Conservation (phyloP, 1,140 invertebrate genomes). For the Drosophila neocordata region DNA sequence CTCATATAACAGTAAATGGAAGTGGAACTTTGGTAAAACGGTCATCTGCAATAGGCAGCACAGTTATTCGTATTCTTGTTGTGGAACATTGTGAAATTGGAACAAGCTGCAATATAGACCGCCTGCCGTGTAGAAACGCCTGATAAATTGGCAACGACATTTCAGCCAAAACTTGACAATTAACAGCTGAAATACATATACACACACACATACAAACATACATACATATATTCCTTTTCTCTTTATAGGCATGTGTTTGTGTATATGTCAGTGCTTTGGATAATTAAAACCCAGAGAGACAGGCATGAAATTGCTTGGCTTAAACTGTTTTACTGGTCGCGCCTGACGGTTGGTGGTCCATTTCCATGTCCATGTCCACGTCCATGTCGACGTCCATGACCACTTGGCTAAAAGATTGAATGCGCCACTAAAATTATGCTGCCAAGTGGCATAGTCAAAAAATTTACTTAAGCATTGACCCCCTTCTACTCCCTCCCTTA, state of each 20-base stretch:
- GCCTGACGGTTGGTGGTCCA: slow-evolving; percentile 60
- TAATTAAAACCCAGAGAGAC: slow-evolving; percentile 71
- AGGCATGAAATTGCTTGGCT: slow-evolving; percentile 70
- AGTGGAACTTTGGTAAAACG: slow-evolving; percentile 77
- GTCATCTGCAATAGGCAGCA: slow-evolving; percentile 74
- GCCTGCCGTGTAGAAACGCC: slow-evolving; percentile 48
- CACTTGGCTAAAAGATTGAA: slow-evolving; percentile 68
- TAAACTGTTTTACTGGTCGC: slow-evolving; percentile 50
- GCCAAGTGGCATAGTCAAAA: slow-evolving; percentile 51
- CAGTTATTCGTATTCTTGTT: slow-evolving; percentile 15
- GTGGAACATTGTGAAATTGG: slow-evolving; percentile 41
- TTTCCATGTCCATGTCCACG: background rate
- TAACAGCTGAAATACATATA: slow-evolving; percentile 56
- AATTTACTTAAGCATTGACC: slow-evolving; percentile 50
- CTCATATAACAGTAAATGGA: slow-evolving; percentile 7
- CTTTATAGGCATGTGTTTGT: slow-evolving; percentile 17
- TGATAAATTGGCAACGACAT: slow-evolving; percentile 80
- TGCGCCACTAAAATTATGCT: slow-evolving; percentile 70
- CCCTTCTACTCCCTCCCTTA: background rate
- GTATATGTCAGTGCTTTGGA: slow-evolving; percentile 35
- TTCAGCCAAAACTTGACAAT: slow-evolving; percentile 77
- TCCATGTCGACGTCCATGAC: background rate
- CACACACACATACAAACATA: background rate
- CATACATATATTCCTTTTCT: slow-evolving; percentile 5
- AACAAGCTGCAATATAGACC: slow-evolving; percentile 51